These are phyloP conservation scores for Anoplolepis gracilipes DNA, from an alignment of 1,140 invertebrate genomes.

Conservation along the genomic window DNA sequence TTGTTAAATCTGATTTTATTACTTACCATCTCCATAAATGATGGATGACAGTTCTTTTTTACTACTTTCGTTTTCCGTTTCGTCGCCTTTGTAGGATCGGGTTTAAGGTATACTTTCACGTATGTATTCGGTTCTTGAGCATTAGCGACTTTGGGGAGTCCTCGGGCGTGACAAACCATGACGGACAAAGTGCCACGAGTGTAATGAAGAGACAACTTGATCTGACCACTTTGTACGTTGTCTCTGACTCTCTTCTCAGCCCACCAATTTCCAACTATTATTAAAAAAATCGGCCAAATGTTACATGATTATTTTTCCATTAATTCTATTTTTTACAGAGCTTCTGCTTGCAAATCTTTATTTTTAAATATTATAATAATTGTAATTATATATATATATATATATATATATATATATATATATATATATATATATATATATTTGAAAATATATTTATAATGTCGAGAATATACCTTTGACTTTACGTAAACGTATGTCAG, in stretches of 20 bases:
- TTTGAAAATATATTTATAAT: slow-evolving; percentile 55
- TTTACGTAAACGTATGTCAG: slow-evolving; percentile 88
- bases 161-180: slow-evolving; percentile 95
- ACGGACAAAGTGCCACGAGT: slow-evolving; percentile 92
- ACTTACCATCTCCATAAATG: slow-evolving; percentile 98
- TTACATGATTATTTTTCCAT: not conserved
- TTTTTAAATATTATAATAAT: not conserved
- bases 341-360: not conserved
- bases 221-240: slow-evolving; percentile 87
- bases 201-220: slow-evolving; percentile 95
- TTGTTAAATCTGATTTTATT: not conserved
- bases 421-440: not conserved
- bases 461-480: slow-evolving; percentile 87
- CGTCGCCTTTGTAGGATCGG: slow-evolving; percentile 94
- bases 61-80: slow-evolving; percentile 98
- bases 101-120: slow-evolving; percentile 97
- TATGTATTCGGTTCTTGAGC: slow-evolving; percentile 95
- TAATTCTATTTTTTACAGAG: not conserved
- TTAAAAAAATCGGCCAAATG: not conserved
- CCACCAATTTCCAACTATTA: slow-evolving; percentile 84
- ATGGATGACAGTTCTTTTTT: slow-evolving; percentile 96
- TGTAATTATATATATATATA: not conserved
- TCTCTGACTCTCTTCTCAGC: slow-evolving; percentile 82
- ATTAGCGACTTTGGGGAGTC: slow-evolving; percentile 91
- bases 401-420: not conserved